These are phyloP conservation scores for Wasmannia auropunctata DNA, from an alignment of 1,140 invertebrate species.

Conservation along the genomic window DNA sequence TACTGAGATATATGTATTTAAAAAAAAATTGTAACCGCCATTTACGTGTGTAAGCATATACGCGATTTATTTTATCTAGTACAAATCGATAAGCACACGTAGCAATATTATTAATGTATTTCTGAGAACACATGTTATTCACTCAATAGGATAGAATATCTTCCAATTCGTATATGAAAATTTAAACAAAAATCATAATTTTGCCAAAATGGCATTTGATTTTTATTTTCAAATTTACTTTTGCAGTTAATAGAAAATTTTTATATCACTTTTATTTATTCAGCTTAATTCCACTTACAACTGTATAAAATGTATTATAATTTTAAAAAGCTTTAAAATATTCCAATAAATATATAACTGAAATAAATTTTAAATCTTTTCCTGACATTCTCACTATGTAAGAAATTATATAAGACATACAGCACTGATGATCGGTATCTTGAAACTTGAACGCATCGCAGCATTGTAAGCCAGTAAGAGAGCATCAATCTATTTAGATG, in stretches of 20 bases:
- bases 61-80: neutral
- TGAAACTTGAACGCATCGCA: neutral
- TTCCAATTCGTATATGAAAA: neutral
- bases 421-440: neutral
- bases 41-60: neutral
- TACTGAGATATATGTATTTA: neutral
- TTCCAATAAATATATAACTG: neutral
- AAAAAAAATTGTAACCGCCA: neutral
- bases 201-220: neutral
- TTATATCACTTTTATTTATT: neutral
- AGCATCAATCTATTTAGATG: slow-evolving; percentile 80
- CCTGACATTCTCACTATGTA: neutral
- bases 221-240: neutral
- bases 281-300: neutral
- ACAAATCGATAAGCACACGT: neutral
- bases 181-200: neutral
- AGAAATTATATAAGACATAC: neutral
- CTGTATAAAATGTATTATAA: neutral
- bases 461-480: slow-evolving; percentile 57
- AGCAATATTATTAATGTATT: neutral
- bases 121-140: neutral
- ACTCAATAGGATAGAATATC: neutral
- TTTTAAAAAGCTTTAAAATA: neutral
- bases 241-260: neutral
- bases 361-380: neutral